phyloP scores from a whole-genome alignment of 1,140 invertebrate genomes.

The Acromyrmex heyeri region DNA sequence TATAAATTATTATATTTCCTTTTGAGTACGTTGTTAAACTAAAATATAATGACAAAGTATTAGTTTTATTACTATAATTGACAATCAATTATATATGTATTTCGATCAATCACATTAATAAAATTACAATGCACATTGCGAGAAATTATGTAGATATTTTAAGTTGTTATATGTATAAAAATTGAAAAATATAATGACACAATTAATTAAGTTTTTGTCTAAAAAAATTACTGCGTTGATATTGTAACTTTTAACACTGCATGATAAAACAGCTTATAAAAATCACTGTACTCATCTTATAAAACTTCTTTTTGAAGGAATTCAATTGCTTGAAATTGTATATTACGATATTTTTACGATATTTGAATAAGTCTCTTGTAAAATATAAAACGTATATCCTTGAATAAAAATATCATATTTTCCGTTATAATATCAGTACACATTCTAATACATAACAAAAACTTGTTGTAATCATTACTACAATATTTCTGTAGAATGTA shows the following conservation, averaged over 20 bases:
- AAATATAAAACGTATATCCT: background rate
- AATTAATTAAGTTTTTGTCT: background rate
- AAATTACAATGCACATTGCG: background rate
- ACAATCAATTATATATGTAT: background rate
- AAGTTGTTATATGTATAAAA: background rate
- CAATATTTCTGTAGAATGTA: background rate
- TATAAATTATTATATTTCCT: background rate
- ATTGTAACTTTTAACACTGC: background rate
- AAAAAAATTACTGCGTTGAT: background rate
- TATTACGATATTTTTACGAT: background rate
- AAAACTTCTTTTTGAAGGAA: background rate
- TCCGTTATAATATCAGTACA: background rate
- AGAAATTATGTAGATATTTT: background rate
- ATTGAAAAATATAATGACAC: background rate
- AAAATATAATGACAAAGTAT: background rate
- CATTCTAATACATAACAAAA: background rate
- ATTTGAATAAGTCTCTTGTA: background rate
- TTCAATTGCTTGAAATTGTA: background rate
- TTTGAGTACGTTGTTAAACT: background rate
- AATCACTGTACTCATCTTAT: background rate
- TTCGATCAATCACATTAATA: background rate
- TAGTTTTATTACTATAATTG: background rate
- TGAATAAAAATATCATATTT: conserved; percentile 1
- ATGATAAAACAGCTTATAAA: background rate
- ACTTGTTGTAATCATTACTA: background rate